phyloP scores from a whole-genome alignment of 37 sponge, comb jelly and placozoan species.

The Aplysina aerophoba region DNA sequence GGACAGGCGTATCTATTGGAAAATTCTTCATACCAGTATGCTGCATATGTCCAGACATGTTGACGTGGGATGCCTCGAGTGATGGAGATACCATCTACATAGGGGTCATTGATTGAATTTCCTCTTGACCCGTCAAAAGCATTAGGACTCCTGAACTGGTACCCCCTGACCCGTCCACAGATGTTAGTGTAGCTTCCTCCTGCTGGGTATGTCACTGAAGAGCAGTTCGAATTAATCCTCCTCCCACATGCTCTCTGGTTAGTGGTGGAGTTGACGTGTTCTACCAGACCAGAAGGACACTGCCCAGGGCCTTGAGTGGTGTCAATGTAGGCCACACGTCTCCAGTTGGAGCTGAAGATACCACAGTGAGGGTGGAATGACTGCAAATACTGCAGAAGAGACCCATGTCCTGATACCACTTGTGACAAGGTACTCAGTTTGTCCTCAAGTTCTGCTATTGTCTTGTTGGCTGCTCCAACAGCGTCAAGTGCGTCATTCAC shows the following conservation, averaged over 20 bases:
- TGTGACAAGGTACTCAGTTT: too few relatives aligned
- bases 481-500: background rate
- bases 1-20: background rate
- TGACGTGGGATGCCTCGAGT: constrained; percentile 32
- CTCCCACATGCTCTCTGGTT: constrained; percentile 39
- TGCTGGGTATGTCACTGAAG: constrained; percentile 7
- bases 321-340: constrained; percentile 37
- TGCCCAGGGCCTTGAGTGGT: constrained; percentile 31
- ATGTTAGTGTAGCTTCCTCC: constrained; percentile 39
- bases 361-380: too few relatives aligned
- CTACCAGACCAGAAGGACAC: constrained; percentile 31
- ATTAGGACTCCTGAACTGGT: constrained; percentile 15
- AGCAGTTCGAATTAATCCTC: constrained; percentile 19
- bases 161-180: constrained; percentile 41
- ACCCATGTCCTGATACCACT: too few relatives aligned
- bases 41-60: constrained; percentile 35
- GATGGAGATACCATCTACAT: constrained; percentile 42
- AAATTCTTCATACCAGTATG: background rate
- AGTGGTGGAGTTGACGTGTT: background rate
- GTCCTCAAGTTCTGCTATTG: background rate
- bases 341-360: constrained; percentile 34
- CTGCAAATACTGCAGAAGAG: too few relatives aligned
- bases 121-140: background rate
- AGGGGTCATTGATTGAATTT: constrained; percentile 11
- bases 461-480: too few relatives aligned